Conservation (phyloP, 1,140 invertebrate genomes). For the Pteromalus puparum region DNA sequence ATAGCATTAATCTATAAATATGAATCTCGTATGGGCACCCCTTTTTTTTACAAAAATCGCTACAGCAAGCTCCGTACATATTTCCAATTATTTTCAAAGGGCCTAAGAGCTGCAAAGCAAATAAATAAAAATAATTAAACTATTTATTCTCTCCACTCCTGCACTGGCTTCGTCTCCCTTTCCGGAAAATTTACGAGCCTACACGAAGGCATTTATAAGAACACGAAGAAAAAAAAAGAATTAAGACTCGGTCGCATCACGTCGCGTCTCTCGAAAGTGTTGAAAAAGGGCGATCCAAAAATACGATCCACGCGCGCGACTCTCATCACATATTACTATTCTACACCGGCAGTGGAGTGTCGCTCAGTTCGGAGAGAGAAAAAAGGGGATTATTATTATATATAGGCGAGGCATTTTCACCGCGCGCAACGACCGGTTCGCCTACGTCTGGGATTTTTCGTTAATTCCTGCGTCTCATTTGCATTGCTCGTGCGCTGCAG, state of each 20-base stretch:
- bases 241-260: background rate
- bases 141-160: background rate
- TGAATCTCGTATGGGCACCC: too few species aligned
- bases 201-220: background rate
- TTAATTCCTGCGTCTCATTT: slow-evolving; percentile 17
- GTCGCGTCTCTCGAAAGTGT: background rate
- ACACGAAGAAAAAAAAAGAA: background rate
- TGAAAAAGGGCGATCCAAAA: slow-evolving; percentile 27
- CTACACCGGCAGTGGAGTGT: background rate
- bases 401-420: slow-evolving; percentile 12
- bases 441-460: slow-evolving; percentile 24
- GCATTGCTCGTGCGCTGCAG: background rate
- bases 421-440: slow-evolving; percentile 8
- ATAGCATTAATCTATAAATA: too few species aligned
- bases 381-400: slow-evolving; percentile 35
- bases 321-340: background rate
- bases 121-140: slow-evolving; percentile 28
- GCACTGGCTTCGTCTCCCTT: background rate
- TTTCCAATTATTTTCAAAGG: background rate
- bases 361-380: background rate
- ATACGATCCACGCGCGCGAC: slow-evolving; percentile 3
- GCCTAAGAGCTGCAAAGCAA: background rate
- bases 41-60: too few species aligned
- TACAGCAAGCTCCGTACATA: too few species aligned
- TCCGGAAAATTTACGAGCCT: slow-evolving; percentile 19